These are phyloP conservation scores for Neopelma chrysocephalum DNA, from an alignment of 2,797 vertebrate genomes.

Conservation along the genomic window DNA sequence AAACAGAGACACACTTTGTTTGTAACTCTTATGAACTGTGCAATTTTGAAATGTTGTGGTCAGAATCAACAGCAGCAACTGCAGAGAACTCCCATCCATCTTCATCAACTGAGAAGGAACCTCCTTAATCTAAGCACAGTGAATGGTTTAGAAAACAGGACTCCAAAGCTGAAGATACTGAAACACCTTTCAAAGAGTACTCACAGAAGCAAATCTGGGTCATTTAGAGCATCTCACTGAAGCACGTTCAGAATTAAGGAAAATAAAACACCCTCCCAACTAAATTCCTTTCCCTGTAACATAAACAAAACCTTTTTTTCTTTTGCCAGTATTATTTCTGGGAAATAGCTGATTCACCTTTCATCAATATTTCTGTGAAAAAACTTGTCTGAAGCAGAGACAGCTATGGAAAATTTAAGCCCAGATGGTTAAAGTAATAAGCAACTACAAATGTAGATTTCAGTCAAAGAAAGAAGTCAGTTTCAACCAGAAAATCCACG, in stretches of 20 bases:
- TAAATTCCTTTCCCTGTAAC: neutral
- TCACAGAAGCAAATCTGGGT: neutral
- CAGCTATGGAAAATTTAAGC: neutral
- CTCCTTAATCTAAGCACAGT: neutral
- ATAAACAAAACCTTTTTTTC: neutral
- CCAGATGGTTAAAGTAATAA: neutral
- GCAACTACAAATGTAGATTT: neutral
- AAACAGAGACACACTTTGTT: neutral
- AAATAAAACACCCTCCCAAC: neutral
- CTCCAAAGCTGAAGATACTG: neutral
- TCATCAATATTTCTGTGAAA: neutral
- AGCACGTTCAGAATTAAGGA: neutral
- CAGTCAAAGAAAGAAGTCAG: neutral
- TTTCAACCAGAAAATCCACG: neutral
- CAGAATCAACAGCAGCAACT: neutral
- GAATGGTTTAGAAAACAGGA: neutral
- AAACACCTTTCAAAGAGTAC: neutral
- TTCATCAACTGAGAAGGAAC: neutral
- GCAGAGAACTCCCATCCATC: neutral
- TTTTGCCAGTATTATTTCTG: neutral
- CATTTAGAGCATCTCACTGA: neutral
- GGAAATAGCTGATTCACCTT: neutral
- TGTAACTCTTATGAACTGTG: neutral
- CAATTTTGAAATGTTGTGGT: neutral
- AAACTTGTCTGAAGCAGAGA: neutral